phyloP scores from a whole-genome alignment of 1,140 invertebrate genomes.

The Platyscapa corneri region DNA sequence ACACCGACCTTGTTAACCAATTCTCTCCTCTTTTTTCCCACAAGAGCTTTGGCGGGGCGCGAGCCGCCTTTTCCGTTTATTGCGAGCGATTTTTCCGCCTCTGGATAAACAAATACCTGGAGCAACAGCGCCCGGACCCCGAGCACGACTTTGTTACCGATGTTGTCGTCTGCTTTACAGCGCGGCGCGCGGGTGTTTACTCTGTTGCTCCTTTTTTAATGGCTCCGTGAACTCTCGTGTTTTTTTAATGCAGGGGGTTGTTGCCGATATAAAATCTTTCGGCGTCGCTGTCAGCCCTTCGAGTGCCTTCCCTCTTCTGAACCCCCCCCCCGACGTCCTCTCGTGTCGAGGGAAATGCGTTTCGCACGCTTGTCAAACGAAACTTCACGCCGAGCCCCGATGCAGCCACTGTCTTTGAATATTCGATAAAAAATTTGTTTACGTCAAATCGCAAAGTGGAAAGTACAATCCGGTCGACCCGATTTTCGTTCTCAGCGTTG shows the following conservation, averaged over 20 bases:
- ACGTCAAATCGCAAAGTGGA: background rate
- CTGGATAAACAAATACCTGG: background rate
- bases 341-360: background rate
- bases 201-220: too few relatives aligned
- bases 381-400: too few relatives aligned
- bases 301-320: background rate
- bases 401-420: too few relatives aligned
- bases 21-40: background rate
- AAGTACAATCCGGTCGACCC: background rate
- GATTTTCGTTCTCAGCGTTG: background rate
- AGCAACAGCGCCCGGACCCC: too few relatives aligned
- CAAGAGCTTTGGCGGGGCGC: too few relatives aligned
- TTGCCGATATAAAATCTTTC: background rate
- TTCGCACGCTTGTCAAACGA: background rate
- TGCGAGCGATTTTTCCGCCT: background rate
- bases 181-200: too few relatives aligned
- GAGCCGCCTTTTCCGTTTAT: background rate
- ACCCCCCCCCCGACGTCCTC: too few relatives aligned
- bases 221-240: too few relatives aligned
- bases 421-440: too few relatives aligned
- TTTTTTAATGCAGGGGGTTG: background rate
- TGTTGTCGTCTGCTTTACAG: too few relatives aligned
- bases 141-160: too few relatives aligned
- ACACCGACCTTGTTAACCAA: too few relatives aligned
- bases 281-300: background rate